Percentiles rank a stretch among this genome's conserved stretches.
phyloP scores from a whole-genome alignment of 1,140 invertebrate genomes.

The Anastrepha obliqua region DNA sequence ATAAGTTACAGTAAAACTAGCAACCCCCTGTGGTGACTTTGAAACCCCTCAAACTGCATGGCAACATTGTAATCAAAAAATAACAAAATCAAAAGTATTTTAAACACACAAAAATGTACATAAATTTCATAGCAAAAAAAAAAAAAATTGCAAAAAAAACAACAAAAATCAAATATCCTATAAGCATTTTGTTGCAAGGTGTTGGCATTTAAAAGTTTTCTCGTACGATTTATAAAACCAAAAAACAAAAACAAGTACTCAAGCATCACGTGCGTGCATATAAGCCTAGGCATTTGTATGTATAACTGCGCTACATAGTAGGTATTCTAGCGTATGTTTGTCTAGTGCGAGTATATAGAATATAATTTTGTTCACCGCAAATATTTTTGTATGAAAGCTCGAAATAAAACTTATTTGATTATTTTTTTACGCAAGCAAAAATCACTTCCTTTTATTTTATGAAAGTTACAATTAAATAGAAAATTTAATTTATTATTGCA shows the following conservation, averaged over 20 bases:
- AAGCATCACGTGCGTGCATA: not conserved
- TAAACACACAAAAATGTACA: not conserved
- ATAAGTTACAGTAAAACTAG: not conserved
- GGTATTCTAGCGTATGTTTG: too few relatives aligned
- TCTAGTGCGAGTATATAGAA: too few relatives aligned
- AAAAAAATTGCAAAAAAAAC: not conserved
- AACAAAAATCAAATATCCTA: not conserved
- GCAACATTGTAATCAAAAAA: constrained; percentile 1
- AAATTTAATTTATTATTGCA: constrained; percentile 22
- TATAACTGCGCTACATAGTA: not conserved
- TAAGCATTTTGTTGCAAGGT: not conserved
- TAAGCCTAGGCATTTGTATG: not conserved
- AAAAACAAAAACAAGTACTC: not conserved
- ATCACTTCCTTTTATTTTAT: not conserved
- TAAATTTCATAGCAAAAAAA: not conserved
- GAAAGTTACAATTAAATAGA: not conserved
- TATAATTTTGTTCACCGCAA: not conserved
- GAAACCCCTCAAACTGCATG: not conserved
- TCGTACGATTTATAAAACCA: not conserved
- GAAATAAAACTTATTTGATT: not conserved
- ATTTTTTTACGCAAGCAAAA: not conserved
- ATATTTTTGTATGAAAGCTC: constrained; percentile 12
- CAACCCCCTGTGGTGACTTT: not conserved
- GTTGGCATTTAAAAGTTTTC: not conserved
- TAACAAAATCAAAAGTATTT: constrained; percentile 4